Evolutionary conservation across 2,113 vertebrate species (phyloP).

Genomic region (Gopherus evgoodei): DNA sequence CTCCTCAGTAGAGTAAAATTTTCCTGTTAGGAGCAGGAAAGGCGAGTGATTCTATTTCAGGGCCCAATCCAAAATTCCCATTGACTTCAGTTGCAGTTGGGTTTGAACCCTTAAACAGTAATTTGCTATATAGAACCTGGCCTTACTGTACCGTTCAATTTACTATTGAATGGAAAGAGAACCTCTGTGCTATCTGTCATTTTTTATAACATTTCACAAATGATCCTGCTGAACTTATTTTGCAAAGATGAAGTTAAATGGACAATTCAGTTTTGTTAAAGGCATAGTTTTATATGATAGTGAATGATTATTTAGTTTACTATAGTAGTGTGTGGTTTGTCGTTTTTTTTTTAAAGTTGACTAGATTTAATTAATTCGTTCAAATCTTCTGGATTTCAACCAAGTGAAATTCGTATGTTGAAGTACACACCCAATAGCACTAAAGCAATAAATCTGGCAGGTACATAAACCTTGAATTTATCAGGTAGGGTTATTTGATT

Average conservation of each 20-base stretch:
- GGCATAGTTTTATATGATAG: neutral
- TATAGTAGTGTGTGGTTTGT: neutral
- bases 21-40: neutral
- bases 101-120: neutral
- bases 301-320: neutral
- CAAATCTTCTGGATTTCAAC: neutral
- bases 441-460: neutral
- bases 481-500: neutral
- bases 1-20: fast-evolving
- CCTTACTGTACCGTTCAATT: neutral
- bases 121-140: neutral
- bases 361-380: neutral
- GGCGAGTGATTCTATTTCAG: neutral
- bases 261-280: neutral
- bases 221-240: conserved; percentile 4
- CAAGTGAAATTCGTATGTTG: neutral
- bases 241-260: neutral
- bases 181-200: neutral
- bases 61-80: neutral
- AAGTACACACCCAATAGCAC: neutral
- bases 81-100: neutral
- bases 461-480: neutral
- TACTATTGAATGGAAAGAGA: neutral
- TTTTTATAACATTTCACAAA: neutral
- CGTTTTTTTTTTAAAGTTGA: neutral